These are phyloP conservation scores for Spodoptera littoralis DNA, from an alignment of 2,888 invertebrate species.

Conservation along the genomic window DNA sequence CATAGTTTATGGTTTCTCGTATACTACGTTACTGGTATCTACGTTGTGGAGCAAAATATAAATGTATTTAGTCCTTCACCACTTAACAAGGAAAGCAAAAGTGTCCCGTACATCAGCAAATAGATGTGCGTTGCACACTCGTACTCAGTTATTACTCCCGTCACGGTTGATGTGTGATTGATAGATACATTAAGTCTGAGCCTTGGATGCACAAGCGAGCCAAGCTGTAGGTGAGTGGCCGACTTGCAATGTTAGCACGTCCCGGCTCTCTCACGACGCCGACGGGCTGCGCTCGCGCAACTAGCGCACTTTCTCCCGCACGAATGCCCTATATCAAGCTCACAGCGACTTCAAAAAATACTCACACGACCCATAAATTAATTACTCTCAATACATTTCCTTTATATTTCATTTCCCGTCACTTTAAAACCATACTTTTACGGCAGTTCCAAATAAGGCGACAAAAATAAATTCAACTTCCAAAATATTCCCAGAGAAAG, in stretches of 20 bases:
- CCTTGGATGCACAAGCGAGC: slow-evolving; percentile 21
- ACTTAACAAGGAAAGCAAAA: background rate
- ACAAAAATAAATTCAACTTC: slow-evolving; percentile 25
- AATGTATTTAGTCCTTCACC: background rate
- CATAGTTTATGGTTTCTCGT: no score
- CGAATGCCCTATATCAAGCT: slow-evolving; percentile 76
- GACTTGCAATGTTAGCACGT: slow-evolving; percentile 68
- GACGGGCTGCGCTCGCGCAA: slow-evolving; percentile 61
- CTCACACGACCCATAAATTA: slow-evolving; percentile 69
- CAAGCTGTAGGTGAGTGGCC: slow-evolving; percentile 53
- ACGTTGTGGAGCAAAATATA: no score
- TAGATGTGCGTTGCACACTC: slow-evolving; percentile 8
- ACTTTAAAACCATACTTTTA: no score
- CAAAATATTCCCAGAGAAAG: slow-evolving; percentile 75
- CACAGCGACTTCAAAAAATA: slow-evolving; percentile 65
- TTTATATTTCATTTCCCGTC: no score
- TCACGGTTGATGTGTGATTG: slow-evolving; percentile 46
- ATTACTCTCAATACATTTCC: slow-evolving; percentile 6
- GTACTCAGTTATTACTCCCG: slow-evolving; percentile 27
- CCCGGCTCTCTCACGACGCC: slow-evolving; percentile 75
- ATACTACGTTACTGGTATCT: no score
- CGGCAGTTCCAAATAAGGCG: background rate
- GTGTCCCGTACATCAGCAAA: slow-evolving; percentile 6
- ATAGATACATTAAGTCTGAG: slow-evolving; percentile 34
- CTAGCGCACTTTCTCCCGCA: slow-evolving; percentile 79